Percentiles rank a stretch among this genome's conserved stretches.
Evolutionary conservation across 2,888 invertebrate genomes (phyloP).

Genomic region (Caenorhabditis uteleia): DNA sequence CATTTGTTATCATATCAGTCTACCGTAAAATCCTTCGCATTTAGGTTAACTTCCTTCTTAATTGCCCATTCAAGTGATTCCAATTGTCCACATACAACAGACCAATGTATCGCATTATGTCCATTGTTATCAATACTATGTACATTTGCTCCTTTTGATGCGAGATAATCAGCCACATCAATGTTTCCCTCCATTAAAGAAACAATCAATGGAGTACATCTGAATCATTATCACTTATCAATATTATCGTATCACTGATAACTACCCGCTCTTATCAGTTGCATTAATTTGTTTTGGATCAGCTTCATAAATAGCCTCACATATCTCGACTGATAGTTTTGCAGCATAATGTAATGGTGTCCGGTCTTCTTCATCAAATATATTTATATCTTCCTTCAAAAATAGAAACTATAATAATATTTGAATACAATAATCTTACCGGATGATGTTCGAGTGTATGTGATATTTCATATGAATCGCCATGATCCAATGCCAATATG

Average conservation of each 20-base stretch:
- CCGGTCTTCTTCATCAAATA: slow-evolving; percentile 64
- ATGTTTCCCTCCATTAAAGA: slow-evolving; percentile 92
- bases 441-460: slow-evolving; percentile 26
- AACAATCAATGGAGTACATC: slow-evolving; percentile 88
- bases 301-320: slow-evolving; percentile 78
- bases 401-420: neutral
- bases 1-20: slow-evolving; percentile 4
- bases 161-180: slow-evolving; percentile 83
- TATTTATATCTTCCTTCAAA: slow-evolving; percentile 9
- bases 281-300: slow-evolving; percentile 85
- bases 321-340: slow-evolving; percentile 77
- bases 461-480: slow-evolving; percentile 21
- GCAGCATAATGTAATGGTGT: slow-evolving; percentile 93
- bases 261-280: slow-evolving; percentile 84
- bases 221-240: slow-evolving; percentile 12
- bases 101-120: slow-evolving; percentile 96
- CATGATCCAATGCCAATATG: slow-evolving; percentile 30
- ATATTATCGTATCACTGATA: neutral
- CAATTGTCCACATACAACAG: slow-evolving; percentile 76
- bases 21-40: slow-evolving; percentile 42
- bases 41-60: slow-evolving; percentile 46
- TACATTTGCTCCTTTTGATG: slow-evolving; percentile 86
- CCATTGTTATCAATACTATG: slow-evolving; percentile 89
- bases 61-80: slow-evolving; percentile 52
- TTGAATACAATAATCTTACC: slow-evolving; percentile 7